phyloP scores from a whole-genome alignment of 2,797 vertebrate genomes.

The Poeciliopsis infans region DNA sequence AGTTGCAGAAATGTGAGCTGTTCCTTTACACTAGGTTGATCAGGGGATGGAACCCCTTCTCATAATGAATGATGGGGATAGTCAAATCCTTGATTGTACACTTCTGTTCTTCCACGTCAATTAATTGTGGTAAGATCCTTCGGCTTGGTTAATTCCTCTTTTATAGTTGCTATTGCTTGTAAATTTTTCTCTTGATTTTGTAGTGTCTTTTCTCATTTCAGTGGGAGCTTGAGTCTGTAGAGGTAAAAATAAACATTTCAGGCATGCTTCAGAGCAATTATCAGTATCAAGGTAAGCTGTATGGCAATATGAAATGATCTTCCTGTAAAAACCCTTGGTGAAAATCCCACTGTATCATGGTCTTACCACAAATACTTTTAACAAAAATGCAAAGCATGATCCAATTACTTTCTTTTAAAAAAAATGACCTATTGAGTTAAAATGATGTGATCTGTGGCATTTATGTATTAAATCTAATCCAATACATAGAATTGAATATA shows the following conservation, averaged over 20 bases:
- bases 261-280: background rate
- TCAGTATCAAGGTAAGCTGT: background rate
- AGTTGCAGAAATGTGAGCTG: constrained; percentile 78
- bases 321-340: background rate
- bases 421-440: background rate
- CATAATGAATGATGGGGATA: constrained; percentile 75
- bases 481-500: background rate
- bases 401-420: constrained; percentile 2
- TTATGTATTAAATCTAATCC: background rate
- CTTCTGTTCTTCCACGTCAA: constrained; percentile 81
- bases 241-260: constrained; percentile 37
- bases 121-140: constrained; percentile 88
- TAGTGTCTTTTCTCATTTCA: constrained; percentile 87
- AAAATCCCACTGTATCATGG: background rate
- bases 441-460: background rate
- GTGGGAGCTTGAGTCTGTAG: constrained; percentile 88
- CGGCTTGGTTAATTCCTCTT: constrained; percentile 87
- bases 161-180: constrained; percentile 81
- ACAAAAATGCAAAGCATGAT: background rate
- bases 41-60: constrained; percentile 71
- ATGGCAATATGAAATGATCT: background rate
- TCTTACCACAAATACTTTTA: background rate
- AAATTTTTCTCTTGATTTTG: constrained; percentile 83
- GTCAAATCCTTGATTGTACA: constrained; percentile 83
- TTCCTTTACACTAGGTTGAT: constrained; percentile 76